Percentiles rank a stretch among this genome's conserved stretches.
phyloP scores from a whole-genome alignment of 2,113 vertebrate species.

The Galeopterus variegatus region DNA sequence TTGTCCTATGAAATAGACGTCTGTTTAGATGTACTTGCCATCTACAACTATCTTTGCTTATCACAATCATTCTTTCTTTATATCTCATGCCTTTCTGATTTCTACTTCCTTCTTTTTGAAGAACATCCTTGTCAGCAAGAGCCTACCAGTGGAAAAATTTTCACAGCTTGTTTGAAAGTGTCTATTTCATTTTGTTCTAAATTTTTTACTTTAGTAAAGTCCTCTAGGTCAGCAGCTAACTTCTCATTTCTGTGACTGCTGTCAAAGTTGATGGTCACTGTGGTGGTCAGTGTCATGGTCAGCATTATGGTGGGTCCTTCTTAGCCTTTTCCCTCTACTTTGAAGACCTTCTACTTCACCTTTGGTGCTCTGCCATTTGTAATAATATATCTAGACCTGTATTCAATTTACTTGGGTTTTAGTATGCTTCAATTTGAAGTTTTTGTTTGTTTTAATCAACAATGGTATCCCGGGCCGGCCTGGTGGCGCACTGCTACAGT shows the following conservation, averaged over 20 bases:
- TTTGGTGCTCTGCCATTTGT: neutral
- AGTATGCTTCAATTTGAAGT: neutral
- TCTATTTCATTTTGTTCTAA: neutral
- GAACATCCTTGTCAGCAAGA: neutral
- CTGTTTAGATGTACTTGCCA: neutral
- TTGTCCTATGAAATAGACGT: neutral
- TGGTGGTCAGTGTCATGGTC: neutral
- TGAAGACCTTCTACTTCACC: neutral
- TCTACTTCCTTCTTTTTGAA: neutral
- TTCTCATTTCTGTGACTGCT: neutral
- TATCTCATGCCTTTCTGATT: neutral
- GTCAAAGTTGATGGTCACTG: neutral
- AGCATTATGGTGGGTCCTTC: neutral
- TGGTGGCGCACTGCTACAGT: no score
- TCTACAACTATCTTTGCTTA: neutral
- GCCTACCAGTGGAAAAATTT: neutral
- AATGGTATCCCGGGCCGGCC: neutral
- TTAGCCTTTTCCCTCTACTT: neutral
- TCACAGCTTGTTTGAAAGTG: neutral
- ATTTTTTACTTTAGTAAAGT: neutral
- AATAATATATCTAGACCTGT: neutral
- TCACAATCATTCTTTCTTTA: neutral
- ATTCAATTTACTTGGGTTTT: neutral
- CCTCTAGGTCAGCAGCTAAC: neutral
- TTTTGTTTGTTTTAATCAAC: neutral